Conservation (phyloP, 2,113 vertebrate genomes). For the Pholis gunnellus region DNA sequence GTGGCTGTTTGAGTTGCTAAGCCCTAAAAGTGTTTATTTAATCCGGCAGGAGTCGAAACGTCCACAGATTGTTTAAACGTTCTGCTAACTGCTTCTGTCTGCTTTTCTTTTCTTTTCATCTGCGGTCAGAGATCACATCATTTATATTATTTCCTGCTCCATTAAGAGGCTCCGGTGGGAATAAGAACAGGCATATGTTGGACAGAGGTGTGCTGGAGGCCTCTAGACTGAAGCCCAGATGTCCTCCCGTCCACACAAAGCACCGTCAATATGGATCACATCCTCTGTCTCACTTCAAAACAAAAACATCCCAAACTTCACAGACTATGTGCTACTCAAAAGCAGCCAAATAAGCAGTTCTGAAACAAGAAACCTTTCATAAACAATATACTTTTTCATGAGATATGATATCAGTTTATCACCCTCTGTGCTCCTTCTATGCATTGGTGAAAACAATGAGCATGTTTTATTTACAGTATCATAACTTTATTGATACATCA, state of each 20-base stretch:
- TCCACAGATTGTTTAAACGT: too few relatives aligned
- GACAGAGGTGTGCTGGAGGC: slow-evolving; percentile 63
- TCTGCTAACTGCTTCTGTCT: background rate
- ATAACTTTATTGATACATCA: background rate
- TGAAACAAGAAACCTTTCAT: background rate
- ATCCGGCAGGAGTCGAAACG: too few relatives aligned
- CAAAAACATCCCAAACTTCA: slow-evolving; percentile 2
- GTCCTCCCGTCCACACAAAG: slow-evolving; percentile 46
- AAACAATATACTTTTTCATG: too few relatives aligned
- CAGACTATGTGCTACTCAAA: background rate
- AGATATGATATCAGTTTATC: background rate
- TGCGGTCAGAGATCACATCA: slow-evolving; percentile 4
- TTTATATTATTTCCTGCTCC: slow-evolving; percentile 1
- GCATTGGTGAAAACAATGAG: background rate
- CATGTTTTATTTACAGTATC: background rate
- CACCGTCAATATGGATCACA: slow-evolving; percentile 49
- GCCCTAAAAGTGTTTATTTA: background rate
- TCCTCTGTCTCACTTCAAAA: slow-evolving; percentile 26
- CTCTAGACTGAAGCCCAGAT: slow-evolving; percentile 52
- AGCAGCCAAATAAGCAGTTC: background rate
- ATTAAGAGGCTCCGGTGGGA: slow-evolving; percentile 25
- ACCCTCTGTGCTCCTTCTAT: background rate
- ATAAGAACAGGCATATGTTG: slow-evolving; percentile 59
- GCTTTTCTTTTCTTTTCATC: background rate
- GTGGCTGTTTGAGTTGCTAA: too few relatives aligned